Conservation (phyloP, 2,113 vertebrate genomes). For the Lophura nycthemera region DNA sequence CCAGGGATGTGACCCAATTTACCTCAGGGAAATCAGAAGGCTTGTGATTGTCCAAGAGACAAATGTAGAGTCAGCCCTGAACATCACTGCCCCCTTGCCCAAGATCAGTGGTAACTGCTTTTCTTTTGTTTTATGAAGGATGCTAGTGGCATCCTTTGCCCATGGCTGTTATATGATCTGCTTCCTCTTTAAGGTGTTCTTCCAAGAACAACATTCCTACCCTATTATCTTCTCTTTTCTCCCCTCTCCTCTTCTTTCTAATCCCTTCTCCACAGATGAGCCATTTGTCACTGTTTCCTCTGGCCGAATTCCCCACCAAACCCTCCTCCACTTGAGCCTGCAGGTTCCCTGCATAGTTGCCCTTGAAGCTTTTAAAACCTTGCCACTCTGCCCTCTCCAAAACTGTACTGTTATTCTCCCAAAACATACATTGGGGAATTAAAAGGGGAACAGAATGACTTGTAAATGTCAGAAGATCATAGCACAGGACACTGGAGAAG, state of each 20-base stretch:
- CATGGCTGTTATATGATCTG: conserved; percentile 38
- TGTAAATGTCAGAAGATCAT: background rate
- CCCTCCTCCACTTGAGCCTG: background rate
- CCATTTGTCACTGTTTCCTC: conserved; percentile 34
- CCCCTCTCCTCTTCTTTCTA: conserved; percentile 6
- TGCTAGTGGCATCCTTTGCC: conserved; percentile 15
- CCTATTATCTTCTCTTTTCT: conserved; percentile 40
- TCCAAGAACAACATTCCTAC: conserved; percentile 64
- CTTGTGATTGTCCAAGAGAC: background rate
- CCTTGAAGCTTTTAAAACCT: background rate
- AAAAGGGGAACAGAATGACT: background rate
- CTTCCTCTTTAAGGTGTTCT: conserved; percentile 40
- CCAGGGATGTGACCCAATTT: background rate
- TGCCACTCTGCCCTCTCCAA: fast-evolving
- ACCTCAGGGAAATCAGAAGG: background rate
- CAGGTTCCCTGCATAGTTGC: background rate
- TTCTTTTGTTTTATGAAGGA: conserved; percentile 28
- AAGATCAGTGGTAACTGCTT: background rate
- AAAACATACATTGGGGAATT: fast-evolving
- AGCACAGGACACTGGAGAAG: background rate
- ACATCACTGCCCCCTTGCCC: background rate
- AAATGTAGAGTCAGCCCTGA: background rate
- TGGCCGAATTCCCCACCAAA: background rate
- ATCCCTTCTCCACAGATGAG: background rate
- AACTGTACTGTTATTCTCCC: background rate